Percentiles rank a stretch among this genome's conserved stretches.
phyloP scores from a whole-genome alignment of 2,888 invertebrate species.

The Arrhopalites spinosus region DNA sequence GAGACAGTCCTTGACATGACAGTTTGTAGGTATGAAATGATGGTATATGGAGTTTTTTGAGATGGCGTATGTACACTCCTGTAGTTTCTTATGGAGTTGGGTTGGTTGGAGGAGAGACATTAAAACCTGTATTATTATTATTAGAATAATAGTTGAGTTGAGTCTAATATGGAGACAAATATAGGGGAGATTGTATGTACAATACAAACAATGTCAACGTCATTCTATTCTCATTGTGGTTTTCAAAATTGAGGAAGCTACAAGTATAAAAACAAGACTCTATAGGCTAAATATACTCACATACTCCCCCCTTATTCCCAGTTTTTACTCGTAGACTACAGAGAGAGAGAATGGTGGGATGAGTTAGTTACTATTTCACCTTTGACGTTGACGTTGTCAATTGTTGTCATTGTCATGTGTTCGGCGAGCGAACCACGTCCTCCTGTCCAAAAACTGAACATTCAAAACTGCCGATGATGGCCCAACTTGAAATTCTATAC shows the following conservation, averaged over 20 bases:
- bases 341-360: neutral
- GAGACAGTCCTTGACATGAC: constrained; percentile 16
- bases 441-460: constrained; percentile 24
- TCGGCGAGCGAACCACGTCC: constrained; percentile 24
- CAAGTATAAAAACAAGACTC: neutral
- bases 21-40: neutral
- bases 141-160: no score
- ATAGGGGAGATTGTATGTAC: no score
- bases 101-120: no score
- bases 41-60: no score
- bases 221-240: neutral
- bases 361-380: constrained; percentile 35
- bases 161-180: no score
- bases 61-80: no score
- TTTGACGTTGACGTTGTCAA: constrained; percentile 34
- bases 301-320: no score
- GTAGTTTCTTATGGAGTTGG: no score
- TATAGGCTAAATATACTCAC: no score
- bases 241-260: neutral
- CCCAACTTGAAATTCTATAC: constrained; percentile 27
- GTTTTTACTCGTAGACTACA: no score
- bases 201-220: no score
- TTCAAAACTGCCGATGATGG: constrained; percentile 24
- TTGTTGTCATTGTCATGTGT: constrained; percentile 33
- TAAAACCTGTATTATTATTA: no score